Percentiles rank a stretch among this genome's conserved stretches.
Evolutionary conservation across 1,140 invertebrate genomes (phyloP).

Genomic region (Plodia interpunctella): DNA sequence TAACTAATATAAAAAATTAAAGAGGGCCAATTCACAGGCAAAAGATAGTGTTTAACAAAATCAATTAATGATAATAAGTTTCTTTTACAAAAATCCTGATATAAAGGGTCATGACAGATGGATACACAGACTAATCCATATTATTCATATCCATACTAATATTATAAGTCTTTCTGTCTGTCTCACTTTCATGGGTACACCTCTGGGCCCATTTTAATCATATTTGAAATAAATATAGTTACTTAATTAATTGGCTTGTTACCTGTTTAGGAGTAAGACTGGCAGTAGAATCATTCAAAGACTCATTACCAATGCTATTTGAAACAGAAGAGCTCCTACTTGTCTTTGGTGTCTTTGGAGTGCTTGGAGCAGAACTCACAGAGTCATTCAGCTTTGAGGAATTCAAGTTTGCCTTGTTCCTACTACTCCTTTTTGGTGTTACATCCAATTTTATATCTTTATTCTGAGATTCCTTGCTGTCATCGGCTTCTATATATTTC

Average conservation of each 20-base stretch:
- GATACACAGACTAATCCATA: too few species aligned
- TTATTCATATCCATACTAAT: too few species aligned
- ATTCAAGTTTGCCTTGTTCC: constrained; percentile 33
- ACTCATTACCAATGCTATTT: constrained; percentile 45
- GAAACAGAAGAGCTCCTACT: constrained; percentile 40
- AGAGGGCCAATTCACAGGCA: too few species aligned
- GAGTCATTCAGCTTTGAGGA: constrained; percentile 35
- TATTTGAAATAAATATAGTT: too few species aligned
- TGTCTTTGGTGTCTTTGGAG: constrained; percentile 43
- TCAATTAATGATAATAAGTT: too few species aligned
- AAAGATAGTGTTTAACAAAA: too few species aligned
- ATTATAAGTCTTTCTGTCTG: too few species aligned
- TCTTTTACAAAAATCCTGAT: too few species aligned
- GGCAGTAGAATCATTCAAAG: constrained; percentile 43
- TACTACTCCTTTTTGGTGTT: constrained; percentile 35
- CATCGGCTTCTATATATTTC: constrained; percentile 10
- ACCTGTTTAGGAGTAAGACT: constrained; percentile 64
- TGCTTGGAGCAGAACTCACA: constrained; percentile 30
- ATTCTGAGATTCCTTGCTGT: constrained; percentile 15
- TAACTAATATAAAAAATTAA: background rate
- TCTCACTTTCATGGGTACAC: too few species aligned
- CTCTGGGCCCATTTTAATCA: too few species aligned
- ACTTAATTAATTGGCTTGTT: constrained; percentile 17
- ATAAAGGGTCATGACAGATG: too few species aligned
- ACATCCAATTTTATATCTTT: constrained; percentile 8